Evolutionary conservation across 2,113 vertebrate genomes (phyloP), one percentile per base, ranked within the genome.

Genomic region (Dinomys branickii): DNA sequence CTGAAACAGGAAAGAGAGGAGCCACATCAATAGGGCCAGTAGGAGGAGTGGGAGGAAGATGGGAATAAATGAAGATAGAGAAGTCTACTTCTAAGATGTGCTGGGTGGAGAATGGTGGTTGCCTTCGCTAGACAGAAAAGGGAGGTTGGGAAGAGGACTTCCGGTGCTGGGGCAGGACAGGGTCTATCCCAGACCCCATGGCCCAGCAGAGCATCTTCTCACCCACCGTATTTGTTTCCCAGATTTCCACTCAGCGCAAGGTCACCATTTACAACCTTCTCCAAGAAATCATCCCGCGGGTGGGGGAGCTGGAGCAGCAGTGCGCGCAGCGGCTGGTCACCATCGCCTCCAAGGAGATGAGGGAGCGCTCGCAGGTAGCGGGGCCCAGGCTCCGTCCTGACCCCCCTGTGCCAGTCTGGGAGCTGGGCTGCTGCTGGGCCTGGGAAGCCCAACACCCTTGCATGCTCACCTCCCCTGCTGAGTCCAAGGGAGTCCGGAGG

Each of bases 241-340:
- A 98, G 98, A 97, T 95, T 22, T 87, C 97, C 69, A 95, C 78
- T 26, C 95, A 97, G 90, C 71, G 95, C 77, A 97, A 91, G 44
- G 19, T 97, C 82, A 97, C 88, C 94, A 96, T 98, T 10, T 97
- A 98, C 94, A 97, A 20, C 95, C 92, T 95, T 44, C 97, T 98
- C 3, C 97, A 97, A 78, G 97, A 95, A 10, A 94, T 98, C 90
- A 87, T 96, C 38, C 96, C 94, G 94, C 97, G 97, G 95, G 94
- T 97, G 52, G 97, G 98, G 12, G 95, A 95, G 54, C 73, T 94
- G 75, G 86, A 96, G 82, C 95, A 86, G 44, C 35, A 0, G 19
- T 95, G 95, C 0, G 93, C 97, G n/a, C 96, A 95, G 85, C 94
- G 81, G 81, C 96, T 98, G 95, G 96, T 97, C 0, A 1, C 95